Percentiles rank a stretch among this genome's conserved stretches.
Conservation (phyloP, 2,113 vertebrate genomes). For the Phocoena sinus region DNA sequence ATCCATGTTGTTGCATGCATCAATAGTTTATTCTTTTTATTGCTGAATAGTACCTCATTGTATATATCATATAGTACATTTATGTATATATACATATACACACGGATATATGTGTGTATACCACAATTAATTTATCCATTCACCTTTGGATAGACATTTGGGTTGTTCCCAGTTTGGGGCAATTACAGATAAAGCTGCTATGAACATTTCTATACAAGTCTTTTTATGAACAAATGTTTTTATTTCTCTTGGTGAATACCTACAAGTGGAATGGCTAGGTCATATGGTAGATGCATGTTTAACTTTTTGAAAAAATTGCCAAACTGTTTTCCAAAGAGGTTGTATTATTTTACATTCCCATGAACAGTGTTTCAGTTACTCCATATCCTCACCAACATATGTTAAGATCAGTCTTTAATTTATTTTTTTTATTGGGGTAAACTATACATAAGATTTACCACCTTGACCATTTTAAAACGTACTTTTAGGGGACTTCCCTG, state of each 20-base stretch:
- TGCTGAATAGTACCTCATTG: too few species aligned
- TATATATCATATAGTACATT: too few species aligned
- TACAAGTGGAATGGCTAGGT: neutral
- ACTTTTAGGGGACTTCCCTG: neutral
- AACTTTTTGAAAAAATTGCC: neutral
- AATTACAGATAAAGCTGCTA: neutral
- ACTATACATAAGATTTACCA: neutral
- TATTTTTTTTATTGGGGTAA: neutral
- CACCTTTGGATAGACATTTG: too few species aligned
- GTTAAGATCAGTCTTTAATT: neutral
- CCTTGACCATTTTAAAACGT: neutral
- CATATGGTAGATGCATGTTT: neutral
- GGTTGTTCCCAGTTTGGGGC: too few species aligned
- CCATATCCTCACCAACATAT: neutral
- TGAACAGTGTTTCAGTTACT: neutral
- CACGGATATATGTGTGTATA: too few species aligned
- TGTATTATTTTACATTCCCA: neutral
- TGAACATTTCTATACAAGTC: neutral
- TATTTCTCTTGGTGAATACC: neutral
- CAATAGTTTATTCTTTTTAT: neutral
- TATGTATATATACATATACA: too few species aligned
- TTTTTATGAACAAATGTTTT: constrained; percentile 10
- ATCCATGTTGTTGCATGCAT: neutral
- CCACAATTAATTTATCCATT: too few species aligned
- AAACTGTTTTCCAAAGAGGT: neutral